A percentile compares a stretch with the other conserved stretches of the same genome.
These are phyloP conservation scores for Gavia stellata DNA, from an alignment of 2,113 vertebrate species.

Conservation along the genomic window DNA sequence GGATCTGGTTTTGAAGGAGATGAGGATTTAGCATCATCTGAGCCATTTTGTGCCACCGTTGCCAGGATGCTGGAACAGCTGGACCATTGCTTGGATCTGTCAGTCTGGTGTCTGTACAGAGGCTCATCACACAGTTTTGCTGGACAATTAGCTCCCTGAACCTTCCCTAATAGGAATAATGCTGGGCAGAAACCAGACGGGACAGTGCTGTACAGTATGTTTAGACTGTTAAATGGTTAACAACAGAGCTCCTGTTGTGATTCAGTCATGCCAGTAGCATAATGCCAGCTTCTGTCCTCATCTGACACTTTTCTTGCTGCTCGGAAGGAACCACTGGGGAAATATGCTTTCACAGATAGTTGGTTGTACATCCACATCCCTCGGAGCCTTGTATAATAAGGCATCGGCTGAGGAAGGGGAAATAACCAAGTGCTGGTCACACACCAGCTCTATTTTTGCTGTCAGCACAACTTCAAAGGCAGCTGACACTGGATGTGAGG, in stretches of 20 bases:
- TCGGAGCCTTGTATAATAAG: conserved; percentile 3
- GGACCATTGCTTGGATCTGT: neutral
- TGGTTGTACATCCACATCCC: neutral
- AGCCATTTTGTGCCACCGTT: neutral
- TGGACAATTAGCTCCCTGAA: neutral
- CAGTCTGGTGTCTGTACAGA: neutral
- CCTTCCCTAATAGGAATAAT: neutral
- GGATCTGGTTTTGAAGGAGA: neutral
- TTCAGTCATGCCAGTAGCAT: conserved; percentile 2
- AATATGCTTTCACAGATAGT: conserved; percentile 41
- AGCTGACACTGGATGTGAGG: neutral
- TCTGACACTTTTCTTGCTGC: conserved; percentile 22
- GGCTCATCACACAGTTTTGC: neutral
- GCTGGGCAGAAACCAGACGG: neutral
- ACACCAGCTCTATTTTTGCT: neutral
- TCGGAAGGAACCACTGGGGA: neutral
- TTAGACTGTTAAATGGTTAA: conserved; percentile 27
- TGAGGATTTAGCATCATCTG: neutral
- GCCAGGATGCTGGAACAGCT: neutral
- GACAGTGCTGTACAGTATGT: neutral
- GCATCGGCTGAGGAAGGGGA: neutral
- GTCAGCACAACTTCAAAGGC: conserved; percentile 23
- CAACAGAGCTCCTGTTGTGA: neutral
- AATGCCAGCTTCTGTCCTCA: conserved; percentile 42
- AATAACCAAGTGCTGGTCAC: neutral